Percentiles rank a stretch among this genome's conserved stretches.
phyloP scores from a whole-genome alignment of 37 sponge, comb jelly and placozoan species.

The Halichondria panicea region DNA sequence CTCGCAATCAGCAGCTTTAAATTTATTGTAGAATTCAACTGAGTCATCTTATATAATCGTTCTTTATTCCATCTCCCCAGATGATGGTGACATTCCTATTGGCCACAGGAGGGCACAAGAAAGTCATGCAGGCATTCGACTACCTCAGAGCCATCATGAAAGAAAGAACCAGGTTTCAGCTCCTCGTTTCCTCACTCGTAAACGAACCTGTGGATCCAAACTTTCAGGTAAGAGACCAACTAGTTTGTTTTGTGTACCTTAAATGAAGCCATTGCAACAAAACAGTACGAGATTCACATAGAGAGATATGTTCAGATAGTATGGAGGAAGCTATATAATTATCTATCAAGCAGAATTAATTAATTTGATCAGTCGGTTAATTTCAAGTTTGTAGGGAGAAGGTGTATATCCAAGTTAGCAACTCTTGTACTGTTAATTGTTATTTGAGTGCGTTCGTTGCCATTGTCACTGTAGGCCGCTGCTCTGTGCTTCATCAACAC shows the following conservation, averaged over 20 bases:
- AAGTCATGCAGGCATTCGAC: constrained; percentile 74
- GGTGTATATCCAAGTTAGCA: too few relatives aligned
- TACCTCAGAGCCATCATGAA: constrained; percentile 46
- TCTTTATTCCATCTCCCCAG: constrained; percentile 12
- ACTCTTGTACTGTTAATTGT: too few relatives aligned
- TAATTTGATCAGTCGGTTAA: too few relatives aligned
- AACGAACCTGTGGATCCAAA: constrained; percentile 74
- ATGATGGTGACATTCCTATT: constrained; percentile 59
- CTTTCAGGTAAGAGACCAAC: constrained; percentile 53
- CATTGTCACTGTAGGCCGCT: constrained; percentile 31
- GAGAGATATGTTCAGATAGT: not conserved
- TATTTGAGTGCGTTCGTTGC: not conserved
- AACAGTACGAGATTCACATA: not conserved
- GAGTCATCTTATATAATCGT: not conserved
- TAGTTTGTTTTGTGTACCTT: too few relatives aligned
- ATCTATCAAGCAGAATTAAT: too few relatives aligned
- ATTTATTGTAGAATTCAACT: too few relatives aligned
- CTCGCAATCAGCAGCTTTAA: not conserved
- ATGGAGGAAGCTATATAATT: not conserved
- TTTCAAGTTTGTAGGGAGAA: too few relatives aligned
- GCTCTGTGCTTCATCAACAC: constrained; percentile 82
- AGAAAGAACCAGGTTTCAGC: constrained; percentile 50
- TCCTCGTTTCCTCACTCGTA: constrained; percentile 46
- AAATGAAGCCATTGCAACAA: too few relatives aligned
- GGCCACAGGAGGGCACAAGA: constrained; percentile 72